Conservation (phyloP, 2,113 vertebrate species). For the Ornithorhynchus anatinus region DNA sequence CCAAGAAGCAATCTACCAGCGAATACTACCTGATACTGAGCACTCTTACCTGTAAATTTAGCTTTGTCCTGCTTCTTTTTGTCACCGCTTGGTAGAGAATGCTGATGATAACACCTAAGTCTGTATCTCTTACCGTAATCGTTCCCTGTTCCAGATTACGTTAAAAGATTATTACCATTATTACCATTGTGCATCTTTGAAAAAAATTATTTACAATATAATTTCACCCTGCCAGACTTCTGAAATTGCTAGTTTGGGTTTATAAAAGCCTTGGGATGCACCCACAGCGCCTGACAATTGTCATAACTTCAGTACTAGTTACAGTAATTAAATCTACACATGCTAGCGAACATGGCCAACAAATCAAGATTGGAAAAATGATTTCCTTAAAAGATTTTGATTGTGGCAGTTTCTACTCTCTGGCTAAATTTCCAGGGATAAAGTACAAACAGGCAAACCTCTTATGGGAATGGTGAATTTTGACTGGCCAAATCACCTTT, state of each 20-base stretch:
- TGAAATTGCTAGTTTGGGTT: constrained; percentile 39
- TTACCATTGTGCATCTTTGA: constrained; percentile 20
- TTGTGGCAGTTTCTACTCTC: not conserved
- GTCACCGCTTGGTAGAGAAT: too few relatives aligned
- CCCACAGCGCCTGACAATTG: constrained; percentile 17
- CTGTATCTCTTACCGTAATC: too few relatives aligned
- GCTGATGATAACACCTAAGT: too few relatives aligned
- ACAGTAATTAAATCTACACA: constrained; percentile 7
- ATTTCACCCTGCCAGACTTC: constrained; percentile 25
- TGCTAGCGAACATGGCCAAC: constrained; percentile 5
- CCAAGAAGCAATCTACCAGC: too few relatives aligned
- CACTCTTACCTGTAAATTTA: too few relatives aligned
- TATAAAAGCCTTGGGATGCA: constrained; percentile 15
- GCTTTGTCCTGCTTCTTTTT: too few relatives aligned
- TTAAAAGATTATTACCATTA: constrained; percentile 21
- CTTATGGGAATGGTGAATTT: too few relatives aligned
- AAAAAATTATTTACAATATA: constrained; percentile 26
- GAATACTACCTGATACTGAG: too few relatives aligned
- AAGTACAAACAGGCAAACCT: too few relatives aligned
- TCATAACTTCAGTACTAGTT: constrained; percentile 21
- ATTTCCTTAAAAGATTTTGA: constrained; percentile 19
- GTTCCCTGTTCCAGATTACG: too few relatives aligned
- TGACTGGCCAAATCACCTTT: too few relatives aligned
- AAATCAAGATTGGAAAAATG: not conserved
- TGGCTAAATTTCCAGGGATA: too few relatives aligned